Evolutionary conservation across 2,888 invertebrate genomes (phyloP).

Genomic region (Diarsia brunnea): DNA sequence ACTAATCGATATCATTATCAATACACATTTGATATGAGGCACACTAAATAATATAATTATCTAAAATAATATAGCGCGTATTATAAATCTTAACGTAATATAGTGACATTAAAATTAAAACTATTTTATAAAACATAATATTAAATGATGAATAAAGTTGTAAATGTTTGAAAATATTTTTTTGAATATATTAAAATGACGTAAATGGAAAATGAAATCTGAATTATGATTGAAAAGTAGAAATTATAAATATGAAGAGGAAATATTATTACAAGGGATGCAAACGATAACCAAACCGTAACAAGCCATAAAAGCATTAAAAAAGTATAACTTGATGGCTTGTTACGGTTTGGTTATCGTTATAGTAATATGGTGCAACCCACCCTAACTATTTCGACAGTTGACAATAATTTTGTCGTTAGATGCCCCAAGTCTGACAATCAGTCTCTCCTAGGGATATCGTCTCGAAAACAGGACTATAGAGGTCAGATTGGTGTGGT

Average conservation of each 20-base stretch:
- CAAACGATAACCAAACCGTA: too few species aligned
- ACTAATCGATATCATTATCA: slow-evolving; percentile 41
- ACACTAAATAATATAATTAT: slow-evolving; percentile 55
- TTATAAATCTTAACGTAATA: slow-evolving; percentile 52
- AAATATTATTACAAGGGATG: background rate
- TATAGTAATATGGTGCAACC: too few species aligned
- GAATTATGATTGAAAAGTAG: background rate
- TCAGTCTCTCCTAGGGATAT: background rate
- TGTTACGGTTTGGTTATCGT: too few species aligned
- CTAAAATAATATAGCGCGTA: slow-evolving; percentile 60
- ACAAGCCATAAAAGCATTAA: too few species aligned
- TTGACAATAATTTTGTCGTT: slow-evolving; percentile 5
- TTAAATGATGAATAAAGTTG: slow-evolving; percentile 17
- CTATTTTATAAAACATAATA: slow-evolving; percentile 31
- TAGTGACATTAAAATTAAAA: slow-evolving; percentile 47
- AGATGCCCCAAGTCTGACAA: background rate
- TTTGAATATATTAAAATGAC: background rate
- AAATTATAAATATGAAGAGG: slow-evolving; percentile 14
- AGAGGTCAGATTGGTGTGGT: background rate
- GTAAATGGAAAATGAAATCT: background rate
- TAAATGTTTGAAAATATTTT: slow-evolving; percentile 20
- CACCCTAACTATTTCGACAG: slow-evolving; percentile 13
- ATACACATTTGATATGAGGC: slow-evolving; percentile 31
- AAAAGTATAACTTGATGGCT: too few species aligned
- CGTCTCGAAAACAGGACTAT: background rate